Base-by-base conservation (phyloP, 1,140 invertebrate species). In the Lepidotrigona ventralis region DNA sequence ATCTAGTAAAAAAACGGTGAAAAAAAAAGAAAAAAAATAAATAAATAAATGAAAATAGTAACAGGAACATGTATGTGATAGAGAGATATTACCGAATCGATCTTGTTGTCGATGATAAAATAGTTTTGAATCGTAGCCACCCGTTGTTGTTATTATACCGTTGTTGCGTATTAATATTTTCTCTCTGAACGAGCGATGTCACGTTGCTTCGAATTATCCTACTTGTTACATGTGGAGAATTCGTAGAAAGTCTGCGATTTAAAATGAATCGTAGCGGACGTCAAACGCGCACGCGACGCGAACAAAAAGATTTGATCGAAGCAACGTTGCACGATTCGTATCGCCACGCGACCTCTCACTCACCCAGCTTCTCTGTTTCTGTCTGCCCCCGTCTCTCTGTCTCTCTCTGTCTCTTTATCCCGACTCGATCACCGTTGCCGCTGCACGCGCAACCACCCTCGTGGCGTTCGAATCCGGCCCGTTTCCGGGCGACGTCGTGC, bases 361-460 rank as follows among this genome's bases (percentile, higher is more conserved):
- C 87, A 89, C 73, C 68, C 69, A 72, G 86, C 87, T 79, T 88
- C 70, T 86, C 80, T 89, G 73, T 89, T 84, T 88, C 70, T 86
- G 73, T 83, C 81, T 88, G 56, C 64, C 77, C 63, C 58, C 39
- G 60, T 77, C 26, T 72, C 58, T 81, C 54, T 80, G 14, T 86
- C 78, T 82, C 33, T 79, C 60, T 77, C 56, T 77, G 51, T 75
- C 77, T 85, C 71, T 79, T 29, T 72, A 70, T 71, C 71, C 83
- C 86, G 75, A 54, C 54, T 60, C 60, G 54, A 60, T n/a, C 26
- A 78, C 81, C 82, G 73, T 63, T 79, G 73, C 80, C 73, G 77
- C 53, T 75, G 79, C 85, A 86, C 82, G 70, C 78, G 85, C 85
- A 71, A 76, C 63, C 86, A 76, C 63, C 86, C 77, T 21, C 85